Base-by-base conservation (phyloP, 2,797 vertebrate genomes). In the Hydrolagus colliei region DNA sequence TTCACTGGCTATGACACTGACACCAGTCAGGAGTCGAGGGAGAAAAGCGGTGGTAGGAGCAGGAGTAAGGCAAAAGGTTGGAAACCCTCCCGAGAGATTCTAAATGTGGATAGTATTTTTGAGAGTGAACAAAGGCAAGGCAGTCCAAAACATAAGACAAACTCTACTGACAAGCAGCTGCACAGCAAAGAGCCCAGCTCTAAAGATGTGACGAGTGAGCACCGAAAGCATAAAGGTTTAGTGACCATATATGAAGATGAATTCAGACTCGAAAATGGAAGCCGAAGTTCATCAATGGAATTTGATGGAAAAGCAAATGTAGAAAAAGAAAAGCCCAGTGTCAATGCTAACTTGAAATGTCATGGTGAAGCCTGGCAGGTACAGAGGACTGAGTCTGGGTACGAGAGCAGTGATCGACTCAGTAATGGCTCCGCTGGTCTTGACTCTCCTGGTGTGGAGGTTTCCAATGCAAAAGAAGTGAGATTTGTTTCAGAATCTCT, bases 211-310 rank as follows among this genome's bases (percentile, higher is more conserved):
- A 89, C 91, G 0, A 92, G 92, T 75, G 96, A 97, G 63, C 95
- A 92, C n/a, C 91, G 91, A 62, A 94, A 95, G 88, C 95, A 94
- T 18, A 97, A 96, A 90, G 93, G 93, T 86, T 92, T 99, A 73
- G 95, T 96, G 96, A 99, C 98, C 68, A 98, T 99, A 85, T 98
- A 97, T 5, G 98, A 99, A 92, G 97, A 99, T 8, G 98, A 98
- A 91, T 92, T 92, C 68, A 95, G 93, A 89, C 95, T 94, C 0
- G 97, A 97, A 86, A 92, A 88, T 0, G 97, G 95, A 87, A 96
- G 96, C 90, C 92, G 93, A 76, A 96, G 93, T 89, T 97, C 96
- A 0, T 65, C 63, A 6, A 89, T 96, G 88, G 97, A 98, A 85
- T 96, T 94, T 0, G 93, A 94, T 4, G 91, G 94, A 65, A 94